Conservation (phyloP, 2,113 vertebrate species). For the Seriola rivoliana region DNA sequence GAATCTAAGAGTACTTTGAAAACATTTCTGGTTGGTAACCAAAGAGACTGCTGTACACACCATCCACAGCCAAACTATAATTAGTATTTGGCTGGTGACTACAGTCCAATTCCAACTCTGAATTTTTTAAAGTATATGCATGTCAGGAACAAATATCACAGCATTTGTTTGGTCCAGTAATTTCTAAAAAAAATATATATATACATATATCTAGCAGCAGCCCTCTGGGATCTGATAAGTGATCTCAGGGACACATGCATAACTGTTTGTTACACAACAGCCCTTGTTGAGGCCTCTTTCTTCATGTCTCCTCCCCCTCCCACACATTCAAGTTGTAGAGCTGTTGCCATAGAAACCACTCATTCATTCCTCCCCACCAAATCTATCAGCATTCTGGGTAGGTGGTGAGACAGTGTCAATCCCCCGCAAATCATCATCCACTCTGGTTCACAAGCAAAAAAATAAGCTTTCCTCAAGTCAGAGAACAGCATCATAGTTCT, state of each 20-base stretch:
- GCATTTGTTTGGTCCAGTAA: background rate
- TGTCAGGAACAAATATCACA: constrained; percentile 23
- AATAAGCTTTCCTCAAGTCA: constrained; percentile 31
- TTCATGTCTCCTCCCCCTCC: constrained; percentile 57
- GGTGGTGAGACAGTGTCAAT: constrained; percentile 49
- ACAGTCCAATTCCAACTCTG: background rate
- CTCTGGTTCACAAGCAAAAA: constrained; percentile 18
- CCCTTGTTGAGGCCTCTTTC: constrained; percentile 54
- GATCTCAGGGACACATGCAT: constrained; percentile 35
- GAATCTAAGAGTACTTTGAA: constrained; percentile 34
- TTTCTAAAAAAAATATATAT: background rate
- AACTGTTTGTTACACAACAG: constrained; percentile 71
- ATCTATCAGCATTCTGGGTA: constrained; percentile 72
- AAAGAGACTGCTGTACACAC: background rate
- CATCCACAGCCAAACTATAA: constrained; percentile 42
- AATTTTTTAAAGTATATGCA: constrained; percentile 15
- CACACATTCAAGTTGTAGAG: constrained; percentile 75
- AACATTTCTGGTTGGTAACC: constrained; percentile 29
- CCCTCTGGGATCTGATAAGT: constrained; percentile 8
- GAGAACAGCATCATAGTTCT: background rate
- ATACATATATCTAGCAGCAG: constrained; percentile 6
- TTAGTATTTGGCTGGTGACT: constrained; percentile 41
- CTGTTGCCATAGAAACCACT: constrained; percentile 81
- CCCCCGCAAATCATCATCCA: constrained; percentile 84
- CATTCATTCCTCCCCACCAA: constrained; percentile 72